Base-by-base conservation (phyloP, 2,888 invertebrate genomes). In the Orgyia antiqua region DNA sequence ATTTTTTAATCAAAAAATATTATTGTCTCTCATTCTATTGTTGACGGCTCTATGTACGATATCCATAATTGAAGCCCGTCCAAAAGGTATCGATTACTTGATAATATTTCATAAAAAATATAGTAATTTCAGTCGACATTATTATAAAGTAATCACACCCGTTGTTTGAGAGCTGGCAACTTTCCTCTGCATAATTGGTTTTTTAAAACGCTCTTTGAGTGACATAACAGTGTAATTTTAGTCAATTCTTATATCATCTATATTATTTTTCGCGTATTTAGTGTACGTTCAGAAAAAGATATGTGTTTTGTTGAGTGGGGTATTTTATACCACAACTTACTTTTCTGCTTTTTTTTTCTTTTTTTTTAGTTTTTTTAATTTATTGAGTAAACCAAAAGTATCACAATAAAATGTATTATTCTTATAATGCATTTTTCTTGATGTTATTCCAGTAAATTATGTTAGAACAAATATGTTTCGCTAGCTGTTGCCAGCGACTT, bases 111-210 rank as follows among this genome's bases (percentile, higher is more conserved):
- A 58, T 51, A 59, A 59, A 65, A 66, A 72, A 59, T 45, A 58
- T 58, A 48, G 61, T 66, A 48, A 70, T 66, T 58, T 44, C 36
- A 46, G 34, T 43, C 36, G 47, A 56, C 49, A 73, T 73, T 68
- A 72, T 61, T 68, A 64, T 53, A 58, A 31, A 44, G 58, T 74
- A 72, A 73, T 69, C 52, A 70, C 51, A 54, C 63, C 33, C 23
- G 12, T 27, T 20, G 29, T 19, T 45, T 32, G 47, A 48, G 45
- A 36, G 40, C 45, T 54, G 27, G 53, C 48, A 54, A 60, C 65
- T 65, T 64, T 66, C 58, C 41, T 51, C 46, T 27, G 39, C 47
- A 57, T 66, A 68, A 71, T 71, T 68, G 65, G 52, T 42, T 61
- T 69, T 39, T 56, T 54, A 58, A 51, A 61, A 43, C 42, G 47